Evolutionary conservation across 2,113 vertebrate genomes (phyloP), one percentile per base, ranked within the genome.

Genomic region (Reinhardtius hippoglossoides): DNA sequence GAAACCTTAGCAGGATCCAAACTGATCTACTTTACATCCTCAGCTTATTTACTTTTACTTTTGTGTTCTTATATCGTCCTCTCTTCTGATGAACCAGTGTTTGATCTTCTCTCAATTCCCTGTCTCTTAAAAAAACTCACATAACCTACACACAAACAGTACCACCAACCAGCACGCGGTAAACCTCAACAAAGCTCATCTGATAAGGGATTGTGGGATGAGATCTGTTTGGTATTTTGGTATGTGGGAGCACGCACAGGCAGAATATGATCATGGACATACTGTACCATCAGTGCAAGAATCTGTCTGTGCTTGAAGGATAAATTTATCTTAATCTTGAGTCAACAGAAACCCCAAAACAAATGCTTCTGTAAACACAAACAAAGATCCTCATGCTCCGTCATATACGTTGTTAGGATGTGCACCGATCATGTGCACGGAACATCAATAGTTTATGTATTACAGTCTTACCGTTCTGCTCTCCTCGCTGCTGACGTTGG

Each of bases 401-500:
- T 16, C 21, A 26, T 16, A 42, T n/a, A 16, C 21, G 15, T 1
- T 20, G 20, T 42, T 0, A 23, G 18, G n/a, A 13, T 26, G 3
- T 70, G 66, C 3, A 24, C 27, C 18, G 71, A 18, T 9, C 5
- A 31, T 31, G 31, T 31, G 31, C 31, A 31, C 31, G 5, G 46
- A 37, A 9, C 35, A 37, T 37, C 35, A 18, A 52, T 18, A 52
- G 44, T 16, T 46, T 16, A 16, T 50, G 42, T 12, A 23, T 2
- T 4, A 21, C 35, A 60, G 8, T 46, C 82, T 78, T 83, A 98
- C 97, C 85, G 87, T 96, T 90, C 91, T 95, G 92, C 92, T 96
- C 89, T 98, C 96, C 72, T 96, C 95, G 74, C 95, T 93, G 95
- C 97, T 99, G 93, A 98, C 93, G 76, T 96, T 98, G 82, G 95